Evolutionary conservation across 2,888 invertebrate species (phyloP).

Genomic region (Xestia xanthographa): DNA sequence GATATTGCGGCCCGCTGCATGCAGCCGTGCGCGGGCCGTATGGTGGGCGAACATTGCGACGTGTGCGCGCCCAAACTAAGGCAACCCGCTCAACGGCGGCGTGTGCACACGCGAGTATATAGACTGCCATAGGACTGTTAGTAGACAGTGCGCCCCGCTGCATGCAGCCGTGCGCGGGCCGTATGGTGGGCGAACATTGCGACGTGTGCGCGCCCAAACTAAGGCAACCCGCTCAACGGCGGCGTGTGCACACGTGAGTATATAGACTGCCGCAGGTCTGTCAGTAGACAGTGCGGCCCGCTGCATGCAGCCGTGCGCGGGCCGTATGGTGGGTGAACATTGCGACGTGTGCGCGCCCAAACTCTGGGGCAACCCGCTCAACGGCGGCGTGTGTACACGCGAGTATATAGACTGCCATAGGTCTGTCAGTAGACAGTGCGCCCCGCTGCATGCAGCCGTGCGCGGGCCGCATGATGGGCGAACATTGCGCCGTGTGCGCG

Average conservation of each 20-base stretch:
- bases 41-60: too few species aligned
- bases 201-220: constrained; percentile 95
- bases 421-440: background rate
- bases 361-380: constrained; percentile 98
- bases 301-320: constrained; percentile 92
- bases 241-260: constrained; percentile 95
- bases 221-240: constrained; percentile 98
- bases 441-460: constrained; percentile 89
- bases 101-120: too few species aligned
- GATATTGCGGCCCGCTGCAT: too few species aligned
- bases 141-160: constrained; percentile 89
- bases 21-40: too few species aligned
- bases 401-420: constrained; percentile 72
- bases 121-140: too few species aligned
- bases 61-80: too few species aligned
- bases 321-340: constrained; percentile 95
- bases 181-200: too few species aligned
- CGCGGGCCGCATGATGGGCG: constrained; percentile 95
- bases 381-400: constrained; percentile 97
- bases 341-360: constrained; percentile 97
- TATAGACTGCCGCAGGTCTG: background rate
- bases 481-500: constrained; percentile 96
- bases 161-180: too few species aligned
- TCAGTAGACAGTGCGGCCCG: background rate
- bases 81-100: too few species aligned